phyloP scores from a whole-genome alignment of 2,888 invertebrate genomes.

The Drosophila lutescens region DNA sequence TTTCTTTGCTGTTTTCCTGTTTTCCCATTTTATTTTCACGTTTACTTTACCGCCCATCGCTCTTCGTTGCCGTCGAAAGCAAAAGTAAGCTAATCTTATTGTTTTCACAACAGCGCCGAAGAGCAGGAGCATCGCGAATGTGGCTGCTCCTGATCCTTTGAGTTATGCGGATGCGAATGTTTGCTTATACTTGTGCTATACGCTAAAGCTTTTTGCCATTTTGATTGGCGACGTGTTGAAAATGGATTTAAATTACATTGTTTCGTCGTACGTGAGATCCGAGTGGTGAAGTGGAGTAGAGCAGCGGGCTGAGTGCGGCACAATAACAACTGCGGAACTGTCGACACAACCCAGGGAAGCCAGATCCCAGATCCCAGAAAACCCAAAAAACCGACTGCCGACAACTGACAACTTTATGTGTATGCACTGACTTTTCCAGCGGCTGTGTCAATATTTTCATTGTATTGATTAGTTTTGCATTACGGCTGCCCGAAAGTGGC shows the following conservation, averaged over 20 bases:
- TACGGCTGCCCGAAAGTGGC: constrained; percentile 49
- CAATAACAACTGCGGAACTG: constrained; percentile 34
- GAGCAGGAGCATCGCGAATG: constrained; percentile 22
- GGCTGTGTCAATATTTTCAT: constrained; percentile 70
- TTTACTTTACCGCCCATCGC: constrained; percentile 58
- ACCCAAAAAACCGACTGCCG: constrained; percentile 13
- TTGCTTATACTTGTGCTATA: constrained; percentile 59
- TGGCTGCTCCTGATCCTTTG: constrained; percentile 72
- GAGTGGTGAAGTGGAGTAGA: constrained; percentile 7
- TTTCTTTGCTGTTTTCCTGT: constrained; percentile 62
- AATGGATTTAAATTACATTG: constrained; percentile 83
- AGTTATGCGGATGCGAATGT: constrained; percentile 67
- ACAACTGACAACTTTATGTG: constrained; percentile 58
- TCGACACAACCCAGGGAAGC: constrained; percentile 8
- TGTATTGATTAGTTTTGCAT: constrained; percentile 72
- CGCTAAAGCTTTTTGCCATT: constrained; percentile 70
- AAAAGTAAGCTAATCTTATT: constrained; percentile 79
- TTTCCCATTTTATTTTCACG: constrained; percentile 73
- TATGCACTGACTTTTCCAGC: constrained; percentile 67
- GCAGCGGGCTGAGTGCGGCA: constrained; percentile 27
- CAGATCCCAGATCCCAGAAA: constrained; percentile 8
- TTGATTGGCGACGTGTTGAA: constrained; percentile 81
- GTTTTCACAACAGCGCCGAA: constrained; percentile 68
- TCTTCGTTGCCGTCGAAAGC: constrained; percentile 43
- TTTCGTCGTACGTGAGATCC: constrained; percentile 67